These are phyloP conservation scores for Chelon auratus DNA, from an alignment of 2,797 vertebrate genomes.

Conservation along the genomic window DNA sequence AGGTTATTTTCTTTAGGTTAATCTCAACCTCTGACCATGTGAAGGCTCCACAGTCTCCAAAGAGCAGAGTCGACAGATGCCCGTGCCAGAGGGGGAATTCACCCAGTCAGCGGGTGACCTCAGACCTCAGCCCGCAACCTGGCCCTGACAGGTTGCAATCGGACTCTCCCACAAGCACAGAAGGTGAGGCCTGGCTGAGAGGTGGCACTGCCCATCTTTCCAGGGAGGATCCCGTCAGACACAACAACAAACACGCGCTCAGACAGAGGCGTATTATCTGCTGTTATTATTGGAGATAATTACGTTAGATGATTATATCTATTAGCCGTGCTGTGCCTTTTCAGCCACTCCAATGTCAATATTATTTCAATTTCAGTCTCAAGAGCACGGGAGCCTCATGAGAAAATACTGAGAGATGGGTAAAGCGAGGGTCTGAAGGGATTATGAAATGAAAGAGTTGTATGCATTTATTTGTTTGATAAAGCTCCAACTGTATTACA, in stretches of 20 bases:
- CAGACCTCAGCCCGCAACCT: conserved; percentile 47
- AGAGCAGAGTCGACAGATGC: conserved; percentile 23
- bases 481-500: conserved; percentile 1
- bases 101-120: conserved; percentile 26
- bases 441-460: background rate
- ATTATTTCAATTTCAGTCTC: conserved; percentile 69
- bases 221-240: conserved; percentile 72
- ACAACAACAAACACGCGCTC: conserved; percentile 67
- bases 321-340: conserved; percentile 67
- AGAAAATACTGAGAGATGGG: conserved; percentile 49
- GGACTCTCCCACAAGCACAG: conserved; percentile 53
- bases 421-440: conserved; percentile 8
- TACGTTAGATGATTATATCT: conserved; percentile 76
- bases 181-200: conserved; percentile 56
- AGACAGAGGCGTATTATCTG: conserved; percentile 72
- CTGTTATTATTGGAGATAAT: conserved; percentile 77
- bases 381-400: conserved; percentile 43
- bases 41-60: conserved; percentile 41
- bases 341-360: conserved; percentile 74
- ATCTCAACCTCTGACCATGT: conserved; percentile 37
- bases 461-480: conserved; percentile 13
- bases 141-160: conserved; percentile 43
- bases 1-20: conserved; percentile 14
- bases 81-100: conserved; percentile 27
- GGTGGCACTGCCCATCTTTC: conserved; percentile 58